Evolutionary conservation across 1,140 invertebrate species (phyloP), one percentile per base, ranked within the genome.

Genomic region (Camponotus floridanus): DNA sequence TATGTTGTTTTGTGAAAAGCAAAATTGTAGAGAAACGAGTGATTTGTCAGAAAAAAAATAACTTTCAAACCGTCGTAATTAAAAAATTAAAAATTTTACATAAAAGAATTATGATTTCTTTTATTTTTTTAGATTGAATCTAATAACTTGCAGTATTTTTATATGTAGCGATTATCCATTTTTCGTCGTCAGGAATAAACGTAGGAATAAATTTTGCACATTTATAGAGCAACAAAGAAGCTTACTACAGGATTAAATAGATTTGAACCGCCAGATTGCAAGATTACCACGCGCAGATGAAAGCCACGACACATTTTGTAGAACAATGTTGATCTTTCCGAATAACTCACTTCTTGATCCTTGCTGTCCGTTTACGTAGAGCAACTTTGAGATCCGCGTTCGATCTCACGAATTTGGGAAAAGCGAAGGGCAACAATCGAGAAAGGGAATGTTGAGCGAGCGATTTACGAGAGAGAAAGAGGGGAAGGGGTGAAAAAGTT

Each of bases 381-480:
- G 21, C n/a, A 71, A 71, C 67, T 73, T 81, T 59, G 26, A 51
- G 48, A 73, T 81, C 26, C 67, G 36, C 65, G 33, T 70, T 80
- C 76, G 64, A 70, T 31, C 39, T 70, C 48, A 36, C 51, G 68
- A 9, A 62, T 83, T 31, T 33, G 68, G 55, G 36, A 57, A 48
- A 70, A 62, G 39, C 51, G 55, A 62, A 74, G 55, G n/a, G 79
- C 39, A 45, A 26, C n/a, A 31, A 26, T n/a, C 33, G 65, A 45
- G 67, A 70, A 70, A 80, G 45, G 33, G 45, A 80, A 39, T 36
- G 62, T 67, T 45, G 76, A 55, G 65, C 55, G 79, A 61, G 21
- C 15, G 48, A 21, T 51, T 51, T 57, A 45, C 51, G 39, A 26
- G 80, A 48, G 26, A 26, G 26, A 26, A 26, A 26, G 26, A 26